These are phyloP conservation scores for Lepidocyrtinus sp. DNA, from an alignment of 2,888 invertebrate species.

Conservation along the genomic window DNA sequence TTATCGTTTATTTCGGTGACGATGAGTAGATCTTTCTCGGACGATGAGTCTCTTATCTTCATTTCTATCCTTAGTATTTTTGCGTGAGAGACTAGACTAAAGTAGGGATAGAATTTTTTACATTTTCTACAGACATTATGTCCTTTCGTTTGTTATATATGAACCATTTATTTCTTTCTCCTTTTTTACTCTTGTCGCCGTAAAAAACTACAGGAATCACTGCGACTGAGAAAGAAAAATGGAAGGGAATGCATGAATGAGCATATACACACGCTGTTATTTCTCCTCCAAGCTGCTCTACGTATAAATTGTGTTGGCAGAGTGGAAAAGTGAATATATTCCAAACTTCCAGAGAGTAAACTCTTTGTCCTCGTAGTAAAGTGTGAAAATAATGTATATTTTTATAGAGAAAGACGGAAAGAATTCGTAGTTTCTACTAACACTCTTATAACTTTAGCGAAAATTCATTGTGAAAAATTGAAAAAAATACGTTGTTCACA, in stretches of 20 bases:
- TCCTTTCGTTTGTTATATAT: constrained; percentile 15
- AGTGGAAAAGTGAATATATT: constrained; percentile 8
- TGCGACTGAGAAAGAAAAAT: not conserved
- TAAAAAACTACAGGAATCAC: not conserved
- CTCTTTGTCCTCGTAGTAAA: constrained; percentile 9
- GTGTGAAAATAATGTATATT: constrained; percentile 27
- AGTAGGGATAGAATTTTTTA: not conserved
- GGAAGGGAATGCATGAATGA: constrained; percentile 28
- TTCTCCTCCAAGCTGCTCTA: not conserved
- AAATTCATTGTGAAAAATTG: too few relatives aligned
- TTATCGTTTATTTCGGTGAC: not conserved
- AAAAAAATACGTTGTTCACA: too few relatives aligned
- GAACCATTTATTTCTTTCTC: constrained; percentile 6
- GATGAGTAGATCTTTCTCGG: not conserved
- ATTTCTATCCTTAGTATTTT: not conserved
- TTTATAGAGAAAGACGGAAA: not conserved
- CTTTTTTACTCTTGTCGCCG: not conserved
- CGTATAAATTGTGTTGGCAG: constrained; percentile 7
- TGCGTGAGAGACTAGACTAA: not conserved
- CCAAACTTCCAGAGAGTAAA: not conserved
- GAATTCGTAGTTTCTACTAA: too few relatives aligned
- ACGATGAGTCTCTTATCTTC: not conserved
- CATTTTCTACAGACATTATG: not conserved
- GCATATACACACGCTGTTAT: constrained; percentile 13
- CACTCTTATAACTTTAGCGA: too few relatives aligned